Conservation (phyloP, 2,113 vertebrate genomes). For the Nothocercus nigrocapillus region DNA sequence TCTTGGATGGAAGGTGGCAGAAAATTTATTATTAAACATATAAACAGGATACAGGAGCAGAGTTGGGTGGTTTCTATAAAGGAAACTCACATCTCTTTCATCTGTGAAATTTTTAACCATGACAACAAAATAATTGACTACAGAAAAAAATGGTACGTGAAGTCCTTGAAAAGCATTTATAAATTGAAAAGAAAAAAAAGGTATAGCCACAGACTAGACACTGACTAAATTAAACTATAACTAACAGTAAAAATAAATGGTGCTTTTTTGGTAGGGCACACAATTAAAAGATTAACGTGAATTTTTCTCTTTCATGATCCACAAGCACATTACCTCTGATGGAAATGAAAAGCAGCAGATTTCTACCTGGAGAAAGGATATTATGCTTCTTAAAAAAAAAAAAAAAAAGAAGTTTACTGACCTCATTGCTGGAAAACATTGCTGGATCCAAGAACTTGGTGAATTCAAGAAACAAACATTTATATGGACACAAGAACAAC, state of each 20-base stretch:
- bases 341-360: background rate
- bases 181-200: background rate
- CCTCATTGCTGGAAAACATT: background rate
- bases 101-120: constrained; percentile 3
- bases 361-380: background rate
- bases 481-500: background rate
- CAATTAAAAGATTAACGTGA: background rate
- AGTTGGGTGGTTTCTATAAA: background rate
- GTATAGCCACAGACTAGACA: background rate
- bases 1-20: background rate
- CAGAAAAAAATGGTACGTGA: background rate
- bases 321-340: background rate
- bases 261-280: background rate
- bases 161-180: background rate
- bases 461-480: background rate
- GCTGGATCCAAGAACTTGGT: background rate
- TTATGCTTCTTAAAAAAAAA: background rate
- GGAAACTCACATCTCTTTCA: background rate
- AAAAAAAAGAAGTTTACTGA: background rate
- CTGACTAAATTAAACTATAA: background rate
- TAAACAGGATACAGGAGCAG: background rate
- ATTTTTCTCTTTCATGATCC: background rate
- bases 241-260: background rate
- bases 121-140: constrained; percentile 21
- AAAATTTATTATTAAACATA: constrained; percentile 35